These are phyloP conservation scores for Scomber japonicus DNA, from an alignment of 2,113 vertebrate species.

Conservation along the genomic window DNA sequence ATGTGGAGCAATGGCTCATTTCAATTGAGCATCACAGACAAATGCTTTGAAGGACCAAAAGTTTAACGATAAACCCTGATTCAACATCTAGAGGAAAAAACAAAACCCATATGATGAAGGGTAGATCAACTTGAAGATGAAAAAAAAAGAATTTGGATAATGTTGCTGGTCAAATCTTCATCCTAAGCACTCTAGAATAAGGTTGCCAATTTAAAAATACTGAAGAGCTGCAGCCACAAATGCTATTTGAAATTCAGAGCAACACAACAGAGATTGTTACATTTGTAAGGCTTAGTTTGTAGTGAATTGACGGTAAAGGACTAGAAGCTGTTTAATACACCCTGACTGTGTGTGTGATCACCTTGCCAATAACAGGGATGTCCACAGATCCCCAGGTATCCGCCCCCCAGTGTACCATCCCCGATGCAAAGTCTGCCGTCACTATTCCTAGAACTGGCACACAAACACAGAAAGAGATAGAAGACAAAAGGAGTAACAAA, in stretches of 20 bases:
- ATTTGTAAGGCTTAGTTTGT: constrained; percentile 7
- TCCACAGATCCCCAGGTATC: constrained; percentile 91
- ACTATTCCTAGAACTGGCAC: constrained; percentile 86
- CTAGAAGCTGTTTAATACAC: background rate
- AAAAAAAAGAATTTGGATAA: no score
- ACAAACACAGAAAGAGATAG: constrained; percentile 1
- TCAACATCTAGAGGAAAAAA: background rate
- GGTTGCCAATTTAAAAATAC: no score
- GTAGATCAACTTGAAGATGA: background rate
- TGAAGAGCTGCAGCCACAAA: background rate
- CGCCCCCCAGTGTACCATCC: constrained; percentile 86
- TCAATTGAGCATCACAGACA: no score
- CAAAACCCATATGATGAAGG: background rate
- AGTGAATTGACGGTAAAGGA: background rate
- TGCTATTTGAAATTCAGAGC: background rate
- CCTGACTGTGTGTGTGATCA: constrained; percentile 55
- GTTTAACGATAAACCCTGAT: background rate
- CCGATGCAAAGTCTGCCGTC: constrained; percentile 89
- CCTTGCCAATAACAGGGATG: constrained; percentile 90
- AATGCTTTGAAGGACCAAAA: no score
- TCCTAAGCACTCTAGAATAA: no score
- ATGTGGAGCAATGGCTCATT: no score
- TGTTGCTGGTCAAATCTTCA: no score
- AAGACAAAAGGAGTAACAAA: background rate
- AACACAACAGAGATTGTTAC: background rate